These are phyloP conservation scores for Mus musculus DNA, from an alignment of 2,113 vertebrate species.

Conservation along the genomic window GRCm39 chr8:61991001-61991500, in stretches of 20 bases:
- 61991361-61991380: no score
- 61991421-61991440: not conserved
- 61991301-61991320: not conserved
- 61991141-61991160: not conserved
- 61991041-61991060: not conserved
- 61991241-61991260: not conserved
- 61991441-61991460: not conserved
- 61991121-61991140: not conserved
- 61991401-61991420: not conserved
- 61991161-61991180: not conserved
- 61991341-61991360: not conserved
- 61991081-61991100: not conserved
- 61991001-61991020: not conserved
- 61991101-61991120: not conserved
- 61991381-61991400: not conserved
- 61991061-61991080: not conserved
- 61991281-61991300: not conserved
- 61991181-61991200: accelerated
- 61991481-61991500: not conserved
- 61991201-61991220: not conserved
- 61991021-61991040: not conserved
- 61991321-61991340: not conserved
- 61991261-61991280: not conserved
- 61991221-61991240: not conserved
- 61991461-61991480: not conserved